Percentiles rank a stretch among this genome's conserved stretches.
Conservation (phyloP, 2,797 vertebrate species). For the Sphenopsis melanotis region DNA sequence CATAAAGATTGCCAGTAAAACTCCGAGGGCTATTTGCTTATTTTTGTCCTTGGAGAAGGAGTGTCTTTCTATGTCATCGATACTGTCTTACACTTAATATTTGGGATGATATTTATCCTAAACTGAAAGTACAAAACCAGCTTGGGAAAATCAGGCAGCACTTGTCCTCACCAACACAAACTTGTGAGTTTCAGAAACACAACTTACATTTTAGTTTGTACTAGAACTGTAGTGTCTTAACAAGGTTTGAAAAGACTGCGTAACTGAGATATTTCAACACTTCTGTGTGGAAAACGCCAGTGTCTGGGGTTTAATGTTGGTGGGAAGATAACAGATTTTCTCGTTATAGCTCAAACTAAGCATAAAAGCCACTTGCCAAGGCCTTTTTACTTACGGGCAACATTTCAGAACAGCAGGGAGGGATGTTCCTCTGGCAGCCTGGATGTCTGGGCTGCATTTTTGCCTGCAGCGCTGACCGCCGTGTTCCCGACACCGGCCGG, state of each 20-base stretch:
- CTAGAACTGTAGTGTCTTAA: neutral
- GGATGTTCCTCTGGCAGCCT: neutral
- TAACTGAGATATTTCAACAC: neutral
- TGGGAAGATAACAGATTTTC: accelerated
- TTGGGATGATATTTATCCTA: neutral
- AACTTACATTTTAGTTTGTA: neutral
- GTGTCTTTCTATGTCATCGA: neutral
- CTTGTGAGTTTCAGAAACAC: neutral
- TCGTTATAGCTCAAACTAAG: neutral
- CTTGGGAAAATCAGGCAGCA: neutral
- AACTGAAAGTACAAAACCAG: neutral
- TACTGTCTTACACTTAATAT: neutral
- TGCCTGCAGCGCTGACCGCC: neutral
- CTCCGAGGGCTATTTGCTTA: neutral
- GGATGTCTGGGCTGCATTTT: neutral
- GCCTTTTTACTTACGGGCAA: neutral
- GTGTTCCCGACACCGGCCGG: accelerated
- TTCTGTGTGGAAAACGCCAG: neutral
- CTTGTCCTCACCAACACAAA: neutral
- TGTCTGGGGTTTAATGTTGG: neutral
- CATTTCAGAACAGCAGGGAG: neutral
- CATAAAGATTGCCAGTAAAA: neutral
- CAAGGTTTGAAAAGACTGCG: accelerated
- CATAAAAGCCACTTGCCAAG: neutral
- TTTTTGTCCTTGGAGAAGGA: neutral